Base-by-base conservation (phyloP, 2,113 vertebrate genomes). In the Malurus melanocephalus region DNA sequence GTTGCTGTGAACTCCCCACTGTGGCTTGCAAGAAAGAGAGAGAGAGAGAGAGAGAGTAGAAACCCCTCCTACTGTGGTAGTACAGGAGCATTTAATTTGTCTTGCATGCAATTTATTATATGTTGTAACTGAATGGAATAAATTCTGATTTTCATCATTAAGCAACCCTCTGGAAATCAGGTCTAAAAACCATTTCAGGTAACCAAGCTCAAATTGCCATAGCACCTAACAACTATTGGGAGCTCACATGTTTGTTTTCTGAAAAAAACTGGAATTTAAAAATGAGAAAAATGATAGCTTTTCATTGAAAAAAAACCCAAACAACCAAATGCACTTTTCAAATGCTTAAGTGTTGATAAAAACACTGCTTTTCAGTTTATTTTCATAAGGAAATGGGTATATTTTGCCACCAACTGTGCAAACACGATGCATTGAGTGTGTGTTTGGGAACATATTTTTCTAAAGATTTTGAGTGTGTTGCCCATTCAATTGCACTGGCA, bases 371-470 rank as follows among this genome's bases (percentile, higher is more conserved):
- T 91, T 88, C 32, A 0, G 8, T 20, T 88, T 57, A 27, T 18
- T 59, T 83, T 80, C 30, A 43, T 40, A 18, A 80, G 48, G 27
- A 46, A 73, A 40, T 10, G 3, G 2, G 27, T 38, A 73, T 83
- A 26, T 60, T 68, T 68, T 28, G 16, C 32, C 61, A 55, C 6
- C 30, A 1, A 35, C 19, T 74, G 9, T 77, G 40, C 42, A 52
- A 6, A 6, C 0, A 40, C 10, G 11, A 12, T 33, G 11, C 40
- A 21, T 13, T 46, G 10, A 33, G 7, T 2, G 0, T 32, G 4
- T 35, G 4, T 1, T 2, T 26, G 10, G 8, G 48, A 73, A 62
- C 10, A 26, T 42, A 28, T 18, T 75, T 87, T 60, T 33, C 22
- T 28, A 43, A 59, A 42, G 51, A 32, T 40, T 51, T 69, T 46